Percentiles rank a stretch among this genome's conserved stretches.
Evolutionary conservation across 2,797 vertebrate species (phyloP).

Genomic region (Rhodeus uyekii): DNA sequence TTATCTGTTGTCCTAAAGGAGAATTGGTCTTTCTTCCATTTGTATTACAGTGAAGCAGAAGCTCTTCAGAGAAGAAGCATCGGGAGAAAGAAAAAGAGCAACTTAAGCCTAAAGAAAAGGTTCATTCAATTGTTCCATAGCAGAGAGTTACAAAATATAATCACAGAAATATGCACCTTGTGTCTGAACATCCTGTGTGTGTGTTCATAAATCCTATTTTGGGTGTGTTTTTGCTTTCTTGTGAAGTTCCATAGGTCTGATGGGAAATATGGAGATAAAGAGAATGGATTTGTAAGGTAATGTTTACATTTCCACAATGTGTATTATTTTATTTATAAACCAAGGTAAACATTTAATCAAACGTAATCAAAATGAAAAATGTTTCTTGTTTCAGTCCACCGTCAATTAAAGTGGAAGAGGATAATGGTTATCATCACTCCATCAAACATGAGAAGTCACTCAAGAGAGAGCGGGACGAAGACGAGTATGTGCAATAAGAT

Average conservation of each 20-base stretch:
- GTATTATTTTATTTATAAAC: neutral
- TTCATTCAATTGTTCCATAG: neutral
- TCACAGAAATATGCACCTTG: neutral
- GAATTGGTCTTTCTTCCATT: neutral
- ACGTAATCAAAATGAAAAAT: neutral
- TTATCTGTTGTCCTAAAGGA: neutral
- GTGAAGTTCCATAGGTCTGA: neutral
- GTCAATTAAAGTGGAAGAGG: conserved; percentile 89
- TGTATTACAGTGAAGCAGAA: conserved; percentile 85
- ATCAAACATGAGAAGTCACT: conserved; percentile 84
- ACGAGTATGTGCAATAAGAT: conserved; percentile 79
- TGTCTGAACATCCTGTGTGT: neutral
- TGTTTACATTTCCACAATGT: neutral
- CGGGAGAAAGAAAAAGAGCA: conserved; percentile 84
- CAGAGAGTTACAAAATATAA: neutral
- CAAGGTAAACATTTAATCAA: neutral
- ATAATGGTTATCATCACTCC: conserved; percentile 81
- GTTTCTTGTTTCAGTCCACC: conserved; percentile 69
- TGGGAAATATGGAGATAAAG: conserved; percentile 3
- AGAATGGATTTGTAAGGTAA: neutral
- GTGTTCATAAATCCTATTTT: neutral
- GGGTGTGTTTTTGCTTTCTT: neutral
- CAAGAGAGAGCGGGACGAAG: conserved; percentile 85
- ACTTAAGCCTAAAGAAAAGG: conserved; percentile 70
- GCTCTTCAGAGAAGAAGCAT: conserved; percentile 94